Evolutionary conservation across 2,888 invertebrate genomes (phyloP), one percentile per base, ranked within the genome.

Genomic region (Macaria liturata): DNA sequence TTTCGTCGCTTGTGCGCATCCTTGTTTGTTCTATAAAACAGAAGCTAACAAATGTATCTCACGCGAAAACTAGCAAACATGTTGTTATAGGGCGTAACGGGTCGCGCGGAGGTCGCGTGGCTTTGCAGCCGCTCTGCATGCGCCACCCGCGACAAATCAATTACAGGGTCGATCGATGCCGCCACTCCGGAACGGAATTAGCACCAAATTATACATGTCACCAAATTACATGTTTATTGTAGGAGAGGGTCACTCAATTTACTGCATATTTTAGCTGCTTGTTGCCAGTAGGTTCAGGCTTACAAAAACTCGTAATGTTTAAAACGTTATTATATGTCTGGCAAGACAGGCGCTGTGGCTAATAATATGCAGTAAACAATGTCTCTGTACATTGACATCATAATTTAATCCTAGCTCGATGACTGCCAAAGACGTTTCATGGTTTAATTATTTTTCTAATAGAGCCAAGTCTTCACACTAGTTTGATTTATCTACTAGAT

Each of bases 181-280:
- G 9, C 42, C 9, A 42, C 42, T 42, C 42, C 42, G 42, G 42
- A 42, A 42, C 42, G 42, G 42, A 42, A 42, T 42, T 42, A 42
- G 42, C 42, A 9, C 42, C 42, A 42, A 42, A 42, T 42, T 42
- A 9, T 42, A 42, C 42, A n/a, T 42, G 42, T 42, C 42, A 42
- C 9, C 42, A 42, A 42, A 42, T 42, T 42, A 42, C 9, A 42
- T 9, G 42, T 42, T 42, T 42, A 42, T 42, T 4, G 42, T 42
- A n/a, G 9, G 42, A 42, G 42, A n/a, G 42, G 4, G 42, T 4
- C n/a, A 8, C 42, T n/a, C 42, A 42, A 42, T 42, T 8, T 42
- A 42, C 42, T 4, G 4, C 6, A 37, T 37, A 37, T 37, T 6
- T 37, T 37, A 37, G 34, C 34, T 37, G 4, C 34, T 20, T 20